Percentiles rank a stretch among this genome's conserved stretches.
phyloP scores from a whole-genome alignment of 2,797 vertebrate genomes.

The Aselliscus stoliczkanus region DNA sequence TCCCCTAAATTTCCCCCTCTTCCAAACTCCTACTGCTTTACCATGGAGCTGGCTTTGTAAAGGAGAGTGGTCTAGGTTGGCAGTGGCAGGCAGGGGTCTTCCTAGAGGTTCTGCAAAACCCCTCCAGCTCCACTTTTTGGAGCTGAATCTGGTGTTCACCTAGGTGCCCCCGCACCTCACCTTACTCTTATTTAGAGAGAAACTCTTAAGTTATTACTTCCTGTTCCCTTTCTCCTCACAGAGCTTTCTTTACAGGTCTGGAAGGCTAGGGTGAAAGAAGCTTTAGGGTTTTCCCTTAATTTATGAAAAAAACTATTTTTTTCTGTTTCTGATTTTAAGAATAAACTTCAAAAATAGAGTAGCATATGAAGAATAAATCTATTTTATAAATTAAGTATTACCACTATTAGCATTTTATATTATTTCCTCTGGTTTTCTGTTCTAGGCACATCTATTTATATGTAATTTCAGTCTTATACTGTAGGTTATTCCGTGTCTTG shows the following conservation, averaged over 20 bases:
- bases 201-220: neutral
- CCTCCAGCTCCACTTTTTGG: neutral
- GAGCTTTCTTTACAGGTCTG: neutral
- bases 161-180: neutral
- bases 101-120: neutral
- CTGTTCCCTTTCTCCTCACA: too few species aligned
- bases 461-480: neutral
- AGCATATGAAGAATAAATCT: neutral
- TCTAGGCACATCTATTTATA: neutral
- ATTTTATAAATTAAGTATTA: neutral
- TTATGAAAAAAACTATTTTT: neutral
- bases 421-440: neutral
- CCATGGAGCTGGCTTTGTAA: neutral
- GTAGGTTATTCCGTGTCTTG: neutral
- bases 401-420: neutral
- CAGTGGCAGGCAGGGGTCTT: neutral
- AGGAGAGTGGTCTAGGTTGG: neutral
- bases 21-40: neutral
- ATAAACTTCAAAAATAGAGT: neutral
- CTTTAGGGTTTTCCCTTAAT: neutral
- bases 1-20: neutral
- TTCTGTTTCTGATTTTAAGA: neutral
- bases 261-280: neutral
- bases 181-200: neutral
- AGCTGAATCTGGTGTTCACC: neutral